Evolutionary conservation across 2,113 vertebrate genomes (phyloP), one percentile per base, ranked within the genome.

Genomic region (Caloenas nicobarica): DNA sequence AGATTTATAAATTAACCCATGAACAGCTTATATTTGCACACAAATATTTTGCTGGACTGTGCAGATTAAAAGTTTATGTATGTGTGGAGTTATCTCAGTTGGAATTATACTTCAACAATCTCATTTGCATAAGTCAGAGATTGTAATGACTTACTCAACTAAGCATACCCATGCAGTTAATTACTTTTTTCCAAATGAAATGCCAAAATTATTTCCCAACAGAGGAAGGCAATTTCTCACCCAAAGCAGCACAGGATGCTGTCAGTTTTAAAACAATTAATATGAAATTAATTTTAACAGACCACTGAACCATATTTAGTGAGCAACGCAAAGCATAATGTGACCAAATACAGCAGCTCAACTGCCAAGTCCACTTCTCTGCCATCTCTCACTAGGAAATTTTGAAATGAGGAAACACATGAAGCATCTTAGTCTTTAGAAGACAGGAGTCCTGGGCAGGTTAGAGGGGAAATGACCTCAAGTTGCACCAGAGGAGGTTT

Each of bases 101-200:
- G 56, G 83, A 96, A 95, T 94, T 96, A 85, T 77, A 91, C 91
- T 94, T 73, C 78, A 50, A 56, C 11, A 10, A 10, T 69, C 88
- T 94, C 86, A 97, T 98, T 96, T 97, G 95, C 97, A 97, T 97
- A 97, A 97, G 96, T 98, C 96, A 97, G 95, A 92, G 91, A 92
- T 92, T 95, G 94, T 97, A 97, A 98, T 97, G 97, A 94, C 97
- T 97, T 97, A 97, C 95, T 97, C 97, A 97, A 91, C 97, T 97
- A 94, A 98, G 97, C 97, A 97, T 96, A 91, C 92, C 95, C 97
- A 57, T 85, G 92, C 96, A 96, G 95, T 98, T 97, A 98, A 97
- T 98, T 97, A 95, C 97, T 97, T 98, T 96, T 91, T 96, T 96
- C 95, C 97, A 94, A 97, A 93, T 91, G 96, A 97, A 97, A 97